Percentiles rank a stretch among this genome's conserved stretches.
phyloP scores from a whole-genome alignment of 23 tunicate species.

The Diplosoma virens region DNA sequence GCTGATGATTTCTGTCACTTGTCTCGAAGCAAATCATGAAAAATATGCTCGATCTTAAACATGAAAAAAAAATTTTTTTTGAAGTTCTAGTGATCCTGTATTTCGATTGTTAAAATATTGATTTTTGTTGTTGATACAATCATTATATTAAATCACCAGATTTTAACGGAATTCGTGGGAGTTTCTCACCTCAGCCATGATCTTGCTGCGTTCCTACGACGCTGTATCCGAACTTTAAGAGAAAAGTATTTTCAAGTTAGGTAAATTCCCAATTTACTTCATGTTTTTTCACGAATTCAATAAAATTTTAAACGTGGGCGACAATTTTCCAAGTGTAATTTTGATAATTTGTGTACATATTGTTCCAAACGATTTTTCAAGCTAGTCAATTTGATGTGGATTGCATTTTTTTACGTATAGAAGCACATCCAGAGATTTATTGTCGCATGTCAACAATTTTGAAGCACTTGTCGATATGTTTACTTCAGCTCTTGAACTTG shows the following conservation, averaged over 20 bases:
- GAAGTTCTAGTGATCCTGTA: no score
- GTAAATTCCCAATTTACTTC: no score
- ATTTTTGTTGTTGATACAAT: no score
- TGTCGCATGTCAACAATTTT: conserved; percentile 43
- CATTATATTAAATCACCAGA: no score
- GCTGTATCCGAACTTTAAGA: conserved; percentile 51
- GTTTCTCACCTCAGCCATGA: conserved; percentile 51
- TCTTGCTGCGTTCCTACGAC: conserved; percentile 37
- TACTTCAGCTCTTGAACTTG: conserved; percentile 26
- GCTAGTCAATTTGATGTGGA: no score
- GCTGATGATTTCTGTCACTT: no score
- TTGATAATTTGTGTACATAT: no score
- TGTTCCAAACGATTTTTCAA: no score
- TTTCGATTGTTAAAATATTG: no score
- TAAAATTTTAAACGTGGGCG: neutral
- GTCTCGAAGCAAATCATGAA: no score
- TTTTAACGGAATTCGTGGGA: conserved; percentile 64
- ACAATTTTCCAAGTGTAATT: neutral
- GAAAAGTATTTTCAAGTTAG: conserved; percentile 21
- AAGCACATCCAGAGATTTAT: conserved; percentile 18
- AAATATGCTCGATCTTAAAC: no score
- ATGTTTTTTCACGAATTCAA: neutral
- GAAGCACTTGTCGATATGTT: conserved; percentile 41
- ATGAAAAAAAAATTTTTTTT: no score
- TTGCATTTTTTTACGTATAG: conserved; percentile 45